Evolutionary conservation across 2,888 invertebrate genomes (phyloP).

Genomic region (Agrotis clavis): DNA sequence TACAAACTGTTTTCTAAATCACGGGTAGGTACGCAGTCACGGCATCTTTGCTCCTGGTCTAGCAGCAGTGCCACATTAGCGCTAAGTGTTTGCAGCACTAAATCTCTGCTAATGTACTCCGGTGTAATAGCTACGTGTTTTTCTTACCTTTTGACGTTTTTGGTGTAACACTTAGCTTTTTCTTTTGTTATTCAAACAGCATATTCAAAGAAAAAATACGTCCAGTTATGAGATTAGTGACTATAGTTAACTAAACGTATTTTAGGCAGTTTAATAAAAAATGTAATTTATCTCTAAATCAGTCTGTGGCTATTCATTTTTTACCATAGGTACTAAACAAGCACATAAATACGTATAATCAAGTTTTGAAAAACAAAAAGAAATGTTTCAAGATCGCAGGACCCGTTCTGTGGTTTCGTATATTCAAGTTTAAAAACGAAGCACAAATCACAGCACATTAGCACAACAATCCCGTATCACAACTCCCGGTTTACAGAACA

Average conservation of each 20-base stretch:
- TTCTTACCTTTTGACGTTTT: constrained; percentile 11
- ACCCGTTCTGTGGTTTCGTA: no score
- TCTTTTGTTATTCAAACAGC: no score
- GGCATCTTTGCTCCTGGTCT: constrained; percentile 9
- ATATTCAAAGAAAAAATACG: no score
- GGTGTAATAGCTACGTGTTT: not conserved
- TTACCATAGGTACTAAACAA: no score
- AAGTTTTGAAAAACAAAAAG: not conserved
- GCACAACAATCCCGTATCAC: not conserved
- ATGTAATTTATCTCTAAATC: no score
- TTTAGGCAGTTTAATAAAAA: no score
- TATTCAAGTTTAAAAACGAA: not conserved
- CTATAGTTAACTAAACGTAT: no score
- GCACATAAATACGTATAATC: no score
- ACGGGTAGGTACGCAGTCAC: not conserved
- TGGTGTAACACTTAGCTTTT: not conserved
- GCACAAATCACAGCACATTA: constrained; percentile 2
- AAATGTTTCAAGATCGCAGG: no score
- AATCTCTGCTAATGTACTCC: constrained; percentile 23
- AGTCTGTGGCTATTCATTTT: no score
- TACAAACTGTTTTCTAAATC: not conserved
- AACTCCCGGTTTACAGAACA: not conserved
- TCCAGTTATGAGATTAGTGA: no score
- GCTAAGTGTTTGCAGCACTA: constrained; percentile 34
- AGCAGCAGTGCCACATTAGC: constrained; percentile 41